Percentiles rank a stretch among this genome's conserved stretches.
phyloP scores from a whole-genome alignment of 2,113 vertebrate genomes.

The Cyprinodon tularosa region DNA sequence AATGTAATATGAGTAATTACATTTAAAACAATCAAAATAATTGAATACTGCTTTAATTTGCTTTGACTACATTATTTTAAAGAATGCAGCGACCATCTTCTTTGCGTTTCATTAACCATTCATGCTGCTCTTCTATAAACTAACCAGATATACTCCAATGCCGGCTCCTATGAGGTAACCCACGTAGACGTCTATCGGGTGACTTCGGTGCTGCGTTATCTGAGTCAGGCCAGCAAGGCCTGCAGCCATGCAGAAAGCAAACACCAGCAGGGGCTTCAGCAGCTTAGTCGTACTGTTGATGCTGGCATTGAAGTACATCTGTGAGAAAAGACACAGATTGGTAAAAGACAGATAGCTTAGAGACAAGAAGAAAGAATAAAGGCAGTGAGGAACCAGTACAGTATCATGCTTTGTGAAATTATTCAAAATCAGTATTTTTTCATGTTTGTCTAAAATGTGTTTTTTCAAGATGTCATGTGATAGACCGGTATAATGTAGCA shows the following conservation, averaged over 20 bases:
- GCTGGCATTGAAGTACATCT: conserved; percentile 97
- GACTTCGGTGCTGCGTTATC: conserved; percentile 97
- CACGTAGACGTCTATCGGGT: conserved; percentile 91
- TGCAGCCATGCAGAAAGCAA: conserved; percentile 90
- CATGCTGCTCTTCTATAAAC: conserved; percentile 45
- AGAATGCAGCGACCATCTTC: background rate
- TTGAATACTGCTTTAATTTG: background rate
- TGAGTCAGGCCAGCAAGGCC: conserved; percentile 93
- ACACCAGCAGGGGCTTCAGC: conserved; percentile 94
- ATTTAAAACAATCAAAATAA: background rate
- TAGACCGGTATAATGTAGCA: background rate
- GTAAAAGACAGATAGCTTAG: background rate
- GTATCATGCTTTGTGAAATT: too few relatives aligned
- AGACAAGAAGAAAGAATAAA: background rate
- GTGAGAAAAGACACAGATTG: conserved; percentile 7
- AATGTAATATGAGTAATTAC: background rate
- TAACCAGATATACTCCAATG: conserved; percentile 94
- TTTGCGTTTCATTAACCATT: background rate
- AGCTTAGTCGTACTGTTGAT: conserved; percentile 95
- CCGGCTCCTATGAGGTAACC: conserved; percentile 93
- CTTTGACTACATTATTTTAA: background rate
- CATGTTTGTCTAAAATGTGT: background rate
- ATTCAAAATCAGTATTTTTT: background rate
- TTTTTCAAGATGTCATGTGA: background rate
- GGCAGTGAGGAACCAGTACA: background rate